Percentiles rank a stretch among this genome's conserved stretches.
These are phyloP conservation scores for Drosophila kanapiae DNA, from an alignment of 1,140 invertebrate species.

Conservation along the genomic window DNA sequence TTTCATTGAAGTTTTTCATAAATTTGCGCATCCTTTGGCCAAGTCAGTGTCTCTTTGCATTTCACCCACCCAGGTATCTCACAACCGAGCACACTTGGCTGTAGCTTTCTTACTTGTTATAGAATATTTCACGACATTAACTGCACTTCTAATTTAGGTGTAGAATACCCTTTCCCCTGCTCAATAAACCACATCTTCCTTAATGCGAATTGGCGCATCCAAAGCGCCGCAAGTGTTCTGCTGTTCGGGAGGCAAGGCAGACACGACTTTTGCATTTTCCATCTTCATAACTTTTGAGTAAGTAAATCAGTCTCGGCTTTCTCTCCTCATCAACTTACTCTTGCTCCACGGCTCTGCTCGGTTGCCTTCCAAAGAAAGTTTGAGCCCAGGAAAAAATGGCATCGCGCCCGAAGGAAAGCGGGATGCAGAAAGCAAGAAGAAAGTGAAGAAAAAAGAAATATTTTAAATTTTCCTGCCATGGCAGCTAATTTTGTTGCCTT, in stretches of 20 bases:
- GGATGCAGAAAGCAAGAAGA: conserved; percentile 12
- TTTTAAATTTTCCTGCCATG: conserved; percentile 59
- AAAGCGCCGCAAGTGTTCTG: conserved; percentile 22
- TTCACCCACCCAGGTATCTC: too few relatives aligned
- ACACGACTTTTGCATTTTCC: conserved; percentile 84
- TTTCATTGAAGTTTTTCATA: too few relatives aligned
- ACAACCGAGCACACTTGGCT: too few relatives aligned
- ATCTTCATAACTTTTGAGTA: conserved; percentile 71
- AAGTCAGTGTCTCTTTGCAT: too few relatives aligned
- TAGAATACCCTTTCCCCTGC: not conserved
- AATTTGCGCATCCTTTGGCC: too few relatives aligned
- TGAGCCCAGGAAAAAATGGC: conserved; percentile 41
- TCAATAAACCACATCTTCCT: not conserved
- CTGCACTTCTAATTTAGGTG: not conserved
- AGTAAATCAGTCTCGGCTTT: conserved; percentile 58
- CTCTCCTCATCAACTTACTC: conserved; percentile 21
- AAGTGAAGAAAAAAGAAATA: conserved; percentile 32
- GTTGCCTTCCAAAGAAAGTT: conserved; percentile 19
- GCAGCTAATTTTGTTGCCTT: conserved; percentile 79
- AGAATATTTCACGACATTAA: too few relatives aligned
- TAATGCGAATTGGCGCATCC: conserved; percentile 11
- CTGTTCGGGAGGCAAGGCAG: conserved; percentile 20
- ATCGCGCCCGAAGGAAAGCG: conserved; percentile 18
- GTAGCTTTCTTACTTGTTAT: too few relatives aligned
- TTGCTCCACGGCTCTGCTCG: not conserved